Evolutionary conservation across 37 sponge, comb jelly and placozoan species (phyloP).

Genomic region (Crambe crambe): DNA sequence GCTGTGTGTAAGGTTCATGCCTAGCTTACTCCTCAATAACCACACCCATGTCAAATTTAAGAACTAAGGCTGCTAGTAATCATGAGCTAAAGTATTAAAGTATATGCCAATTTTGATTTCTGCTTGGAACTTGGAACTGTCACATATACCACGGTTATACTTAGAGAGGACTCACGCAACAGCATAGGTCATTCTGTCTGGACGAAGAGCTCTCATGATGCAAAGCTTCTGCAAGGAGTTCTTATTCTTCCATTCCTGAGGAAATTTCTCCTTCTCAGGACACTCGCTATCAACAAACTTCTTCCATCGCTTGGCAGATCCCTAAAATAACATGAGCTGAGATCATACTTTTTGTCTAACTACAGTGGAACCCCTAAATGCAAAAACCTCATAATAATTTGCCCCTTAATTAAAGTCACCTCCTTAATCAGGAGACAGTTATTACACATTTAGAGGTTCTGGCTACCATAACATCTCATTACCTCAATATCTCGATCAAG

Average conservation of each 20-base stretch:
- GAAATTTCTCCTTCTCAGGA: slow-evolving; percentile 99
- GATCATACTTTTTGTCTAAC: too few species aligned
- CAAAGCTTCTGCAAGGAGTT: slow-evolving; percentile 95
- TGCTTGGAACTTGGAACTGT: too few species aligned
- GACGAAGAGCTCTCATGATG: slow-evolving; percentile 96
- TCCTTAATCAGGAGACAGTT: background rate
- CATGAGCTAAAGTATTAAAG: too few species aligned
- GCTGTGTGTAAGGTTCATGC: too few species aligned
- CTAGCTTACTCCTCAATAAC: too few species aligned
- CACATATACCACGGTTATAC: too few species aligned
- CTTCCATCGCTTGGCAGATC: slow-evolving; percentile 99
- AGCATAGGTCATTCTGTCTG: slow-evolving; percentile 99
- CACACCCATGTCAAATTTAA: too few species aligned
- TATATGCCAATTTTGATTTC: too few species aligned
- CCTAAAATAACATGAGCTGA: slow-evolving; percentile 30
- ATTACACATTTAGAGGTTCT: background rate
- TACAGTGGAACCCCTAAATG: too few species aligned
- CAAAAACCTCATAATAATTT: too few species aligned
- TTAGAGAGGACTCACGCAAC: slow-evolving; percentile 82
- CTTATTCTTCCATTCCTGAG: slow-evolving; percentile 99
- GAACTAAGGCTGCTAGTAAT: too few species aligned
- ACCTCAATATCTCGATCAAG: slow-evolving; percentile 95
- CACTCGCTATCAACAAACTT: slow-evolving; percentile 99
- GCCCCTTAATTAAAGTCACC: background rate
- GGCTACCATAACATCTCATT: background rate